Base-by-base conservation (phyloP, 2,888 invertebrate species). In the Ypsolopha sequella region DNA sequence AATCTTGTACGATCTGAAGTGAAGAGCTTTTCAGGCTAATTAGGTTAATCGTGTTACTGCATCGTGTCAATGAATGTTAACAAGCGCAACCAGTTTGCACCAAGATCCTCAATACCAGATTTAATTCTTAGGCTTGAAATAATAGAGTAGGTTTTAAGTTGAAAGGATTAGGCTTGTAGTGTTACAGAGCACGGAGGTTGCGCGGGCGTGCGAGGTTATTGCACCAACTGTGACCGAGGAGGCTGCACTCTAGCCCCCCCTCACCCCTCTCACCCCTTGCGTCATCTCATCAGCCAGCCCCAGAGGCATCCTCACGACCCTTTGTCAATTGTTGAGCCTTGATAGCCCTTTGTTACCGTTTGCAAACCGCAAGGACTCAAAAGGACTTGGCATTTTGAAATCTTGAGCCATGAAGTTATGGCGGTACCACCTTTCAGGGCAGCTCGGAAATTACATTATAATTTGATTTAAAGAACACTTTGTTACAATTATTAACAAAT, bases 181-280 rank as follows among this genome's bases (percentile, higher is more conserved):
- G 24, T 24, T 24, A 24, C 24, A 24, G 44, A 53, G 52, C 56
- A 60, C 62, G 64, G 71, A 76, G 75, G 72, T 72, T 72, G 73
- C 63, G 72, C 73, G 59, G 68, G 70, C 66, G 65, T 70, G 61
- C 61, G 76, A 73, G 80, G 82, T 84, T 82, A 74, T 73, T 80
- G 84, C 73, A 70, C 80, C 64, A 49, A 63, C 65, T 63, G 50
- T 62, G 60, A 63, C 64, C 55, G 63, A 68, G 67, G 70, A 73
- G 71, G 64, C 73, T 78, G 79, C 74, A 74, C 77, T 70, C 69
- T 63, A 66, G 68, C 67, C 70, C 48, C 48, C 35, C 68, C 68
- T 61, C 64, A 60, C 64, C 60, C 57, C 60, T 63, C 60, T 56
- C 61, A 56, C 62, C 61, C 62, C 63, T 56, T 60, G 56, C 66